Base-by-base conservation (phyloP, 2,113 vertebrate species). In the Mandrillus leucophaeus region DNA sequence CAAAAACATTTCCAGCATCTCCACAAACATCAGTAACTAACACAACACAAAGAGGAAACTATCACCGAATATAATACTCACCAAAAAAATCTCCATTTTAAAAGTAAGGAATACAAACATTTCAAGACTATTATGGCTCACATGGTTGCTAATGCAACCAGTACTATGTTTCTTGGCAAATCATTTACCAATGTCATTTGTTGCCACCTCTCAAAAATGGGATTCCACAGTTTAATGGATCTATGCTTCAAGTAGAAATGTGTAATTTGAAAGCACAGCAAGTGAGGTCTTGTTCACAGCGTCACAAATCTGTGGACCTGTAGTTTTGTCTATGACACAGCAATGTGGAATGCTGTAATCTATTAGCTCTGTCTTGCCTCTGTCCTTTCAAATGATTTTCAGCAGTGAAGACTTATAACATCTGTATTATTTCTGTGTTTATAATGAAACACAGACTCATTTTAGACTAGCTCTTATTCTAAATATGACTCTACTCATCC, bases 161-260 rank as follows among this genome's bases (percentile, higher is more conserved):
- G 50, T 79, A 93, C 48, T 14, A 75, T 25, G 4, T 32, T 70
- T 35, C 16, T 40, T 76, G 76, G 68, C 16, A 76, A 94, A 88
- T 87, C 45, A 92, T 50, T 88, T 70, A 59, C 88, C 48, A 95
- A 59, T 70, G 59, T 88, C 35, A 82, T 83, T 88, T 64, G 78
- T 52, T 57, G 4, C 40, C 11, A 70, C 22, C 17, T 61, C 70
- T 76, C 68, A 83, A 83, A 78, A 78, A 72, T 32, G 17, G 7
- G 8, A 88, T 78, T 61, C 35, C 18, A 59, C 82, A 70, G 76
- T 70, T 81, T 88, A 81, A 81, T 59, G 61, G 20, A 80, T 50
- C 38, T 70, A 11, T 48, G 5, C 1, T 86, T 25, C 8, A 55
- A 91, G 38, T 68, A 11, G 18, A 87, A 73, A 32, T 87, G 45